These are phyloP conservation scores for Scaptomyza graminum DNA, from an alignment of 1,140 invertebrate species.

Conservation along the genomic window DNA sequence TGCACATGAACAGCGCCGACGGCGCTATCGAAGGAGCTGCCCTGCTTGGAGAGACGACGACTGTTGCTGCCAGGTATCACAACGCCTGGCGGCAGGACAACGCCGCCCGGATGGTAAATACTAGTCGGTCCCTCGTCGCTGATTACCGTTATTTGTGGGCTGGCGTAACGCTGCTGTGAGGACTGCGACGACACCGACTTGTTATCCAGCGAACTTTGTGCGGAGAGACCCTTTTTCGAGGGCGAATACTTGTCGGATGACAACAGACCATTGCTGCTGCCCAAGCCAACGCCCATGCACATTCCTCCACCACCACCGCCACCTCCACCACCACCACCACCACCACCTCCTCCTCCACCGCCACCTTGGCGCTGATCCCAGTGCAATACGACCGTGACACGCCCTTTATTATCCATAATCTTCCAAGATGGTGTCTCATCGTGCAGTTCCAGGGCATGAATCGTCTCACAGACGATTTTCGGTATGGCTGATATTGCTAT, in stretches of 20 bases:
- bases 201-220: constrained; percentile 90
- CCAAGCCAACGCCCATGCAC: constrained; percentile 86
- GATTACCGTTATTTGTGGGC: constrained; percentile 95
- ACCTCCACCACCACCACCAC: constrained; percentile 85
- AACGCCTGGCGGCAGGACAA: constrained; percentile 78
- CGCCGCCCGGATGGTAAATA: constrained; percentile 83
- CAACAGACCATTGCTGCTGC: constrained; percentile 88
- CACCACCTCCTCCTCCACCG: constrained; percentile 85
- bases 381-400: constrained; percentile 96
- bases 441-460: constrained; percentile 95
- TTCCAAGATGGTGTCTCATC: constrained; percentile 98
- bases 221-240: constrained; percentile 84
- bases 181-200: constrained; percentile 85
- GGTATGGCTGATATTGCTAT: constrained; percentile 97
- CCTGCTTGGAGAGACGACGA: constrained; percentile 87
- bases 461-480: constrained; percentile 97
- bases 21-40: constrained; percentile 90
- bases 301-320: constrained; percentile 80
- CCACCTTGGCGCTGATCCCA: constrained; percentile 93
- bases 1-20: constrained; percentile 90
- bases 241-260: constrained; percentile 88
- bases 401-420: constrained; percentile 97
- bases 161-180: constrained; percentile 86
- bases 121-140: constrained; percentile 91
- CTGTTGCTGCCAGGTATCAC: constrained; percentile 81